These are phyloP conservation scores for Anoplolepis gracilipes DNA, from an alignment of 1,140 invertebrate genomes.

Conservation along the genomic window DNA sequence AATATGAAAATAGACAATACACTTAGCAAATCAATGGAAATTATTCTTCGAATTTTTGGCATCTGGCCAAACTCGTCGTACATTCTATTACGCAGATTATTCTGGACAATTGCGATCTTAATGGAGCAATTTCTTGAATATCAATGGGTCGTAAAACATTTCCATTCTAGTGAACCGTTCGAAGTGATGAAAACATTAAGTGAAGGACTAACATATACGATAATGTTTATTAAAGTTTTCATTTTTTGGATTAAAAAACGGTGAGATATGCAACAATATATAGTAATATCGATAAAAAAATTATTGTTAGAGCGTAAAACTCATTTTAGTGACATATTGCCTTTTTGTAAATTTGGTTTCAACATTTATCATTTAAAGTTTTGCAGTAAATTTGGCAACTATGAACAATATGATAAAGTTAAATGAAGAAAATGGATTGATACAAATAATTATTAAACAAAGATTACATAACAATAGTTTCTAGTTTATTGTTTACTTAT, in stretches of 20 bases:
- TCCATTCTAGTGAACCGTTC: neutral
- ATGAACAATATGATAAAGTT: neutral
- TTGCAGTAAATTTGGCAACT: constrained; percentile 19
- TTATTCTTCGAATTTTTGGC: constrained; percentile 18
- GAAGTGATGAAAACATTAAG: neutral
- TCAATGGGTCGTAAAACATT: neutral
- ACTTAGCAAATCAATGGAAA: neutral
- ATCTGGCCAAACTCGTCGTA: constrained; percentile 25
- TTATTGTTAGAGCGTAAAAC: too few relatives aligned
- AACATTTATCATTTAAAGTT: too few relatives aligned
- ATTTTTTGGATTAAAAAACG: constrained; percentile 39
- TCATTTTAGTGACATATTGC: too few relatives aligned
- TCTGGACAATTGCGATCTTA: neutral
- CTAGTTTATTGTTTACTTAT: neutral
- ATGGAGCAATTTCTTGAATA: constrained; percentile 17
- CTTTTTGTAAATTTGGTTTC: too few relatives aligned
- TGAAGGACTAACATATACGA: neutral
- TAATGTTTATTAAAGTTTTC: constrained; percentile 14
- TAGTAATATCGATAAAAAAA: neutral
- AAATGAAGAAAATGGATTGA: constrained; percentile 10
- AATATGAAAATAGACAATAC: constrained; percentile 12
- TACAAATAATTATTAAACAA: too few relatives aligned
- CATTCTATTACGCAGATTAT: neutral
- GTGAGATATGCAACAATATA: constrained; percentile 21
- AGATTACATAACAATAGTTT: neutral